phyloP scores from a whole-genome alignment of 2,888 invertebrate species.

The Tetanocera ferruginea region DNA sequence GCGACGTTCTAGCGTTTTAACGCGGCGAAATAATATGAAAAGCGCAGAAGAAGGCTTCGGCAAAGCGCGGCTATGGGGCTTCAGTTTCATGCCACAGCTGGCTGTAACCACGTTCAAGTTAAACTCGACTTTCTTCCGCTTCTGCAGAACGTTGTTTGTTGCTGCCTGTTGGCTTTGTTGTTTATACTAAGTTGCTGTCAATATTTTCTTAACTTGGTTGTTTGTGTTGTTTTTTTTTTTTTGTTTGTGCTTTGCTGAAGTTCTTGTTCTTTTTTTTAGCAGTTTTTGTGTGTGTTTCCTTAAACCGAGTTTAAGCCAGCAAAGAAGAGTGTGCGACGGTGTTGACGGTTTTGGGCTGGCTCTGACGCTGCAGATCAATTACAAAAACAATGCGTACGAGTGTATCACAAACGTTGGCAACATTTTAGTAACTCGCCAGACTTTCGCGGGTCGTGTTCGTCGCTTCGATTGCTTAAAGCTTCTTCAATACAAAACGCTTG shows the following conservation, averaged over 20 bases:
- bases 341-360: neutral
- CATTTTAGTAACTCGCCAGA: conserved; percentile 61
- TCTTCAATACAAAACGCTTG: neutral
- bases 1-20: neutral
- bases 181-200: conserved; percentile 8
- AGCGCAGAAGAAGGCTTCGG: neutral
- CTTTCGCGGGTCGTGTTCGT: conserved; percentile 62
- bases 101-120: neutral
- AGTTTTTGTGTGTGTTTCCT: conserved; percentile 3
- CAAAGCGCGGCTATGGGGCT: neutral
- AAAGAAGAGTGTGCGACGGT: neutral
- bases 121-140: conserved; percentile 23
- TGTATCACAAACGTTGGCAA: conserved; percentile 40
- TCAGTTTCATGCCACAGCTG: neutral
- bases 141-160: conserved; percentile 33
- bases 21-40: neutral
- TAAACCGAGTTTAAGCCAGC: conserved; percentile 13
- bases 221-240: conserved; percentile 33
- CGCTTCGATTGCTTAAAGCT: neutral
- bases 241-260: conserved; percentile 36
- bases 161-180: conserved; percentile 54
- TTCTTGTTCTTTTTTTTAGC: neutral
- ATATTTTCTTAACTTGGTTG: conserved; percentile 23
- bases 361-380: conserved; percentile 34
- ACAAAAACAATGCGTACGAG: conserved; percentile 44